Base-by-base conservation (phyloP, 2,113 vertebrate genomes). In the Opisthocomus hoazin region DNA sequence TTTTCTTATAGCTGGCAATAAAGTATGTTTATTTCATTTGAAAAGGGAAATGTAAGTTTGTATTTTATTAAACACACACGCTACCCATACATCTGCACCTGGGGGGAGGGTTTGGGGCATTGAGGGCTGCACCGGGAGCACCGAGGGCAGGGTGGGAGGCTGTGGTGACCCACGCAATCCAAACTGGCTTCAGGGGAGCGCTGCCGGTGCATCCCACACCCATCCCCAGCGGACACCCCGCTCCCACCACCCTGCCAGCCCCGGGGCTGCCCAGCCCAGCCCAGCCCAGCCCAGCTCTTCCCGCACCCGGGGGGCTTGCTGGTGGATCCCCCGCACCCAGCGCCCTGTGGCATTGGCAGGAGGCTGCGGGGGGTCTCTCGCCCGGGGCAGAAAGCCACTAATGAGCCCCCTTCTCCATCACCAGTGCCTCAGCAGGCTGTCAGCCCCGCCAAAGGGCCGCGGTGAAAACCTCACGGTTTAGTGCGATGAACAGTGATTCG, bases 1-100 rank as follows among this genome's bases (percentile, higher is more conserved):
- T 94, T 97, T 98, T 96, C 94, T 97, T 87, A 96, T 84, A 93
- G 96, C 96, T 94, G 83, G 94, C 54, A 93, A 96, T 90, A 96
- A 96, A 97, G 81, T 74, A 96, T 93, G 96, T 78, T 97, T 97
- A 97, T 97, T 97, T 65, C 93, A 57, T 95, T 92, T 94, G 95
- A 94, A 90, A 91, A 88, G 86, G 96, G 87, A 95, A 94, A 89
- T 53, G 93, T 74, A 85, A 65, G 77, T 92, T 97, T 95, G 96
- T 96, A 43, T 95, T 95, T 97, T 96, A 93, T 97, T 97, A 95
- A 95, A 76, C 37, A 73, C 39, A 56, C 71, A 30, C 29, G 18
- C 63, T 41, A 34, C 46, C 61, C 68, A 50, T 15, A 16, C 5
- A 37, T 73, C 75, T 70, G 57, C 41, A 8, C 30, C 0, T 0